A percentile compares a stretch with the other conserved stretches of the same genome.
phyloP scores from a whole-genome alignment of 2,113 vertebrate species.

The Atrichornis clamosus region DNA sequence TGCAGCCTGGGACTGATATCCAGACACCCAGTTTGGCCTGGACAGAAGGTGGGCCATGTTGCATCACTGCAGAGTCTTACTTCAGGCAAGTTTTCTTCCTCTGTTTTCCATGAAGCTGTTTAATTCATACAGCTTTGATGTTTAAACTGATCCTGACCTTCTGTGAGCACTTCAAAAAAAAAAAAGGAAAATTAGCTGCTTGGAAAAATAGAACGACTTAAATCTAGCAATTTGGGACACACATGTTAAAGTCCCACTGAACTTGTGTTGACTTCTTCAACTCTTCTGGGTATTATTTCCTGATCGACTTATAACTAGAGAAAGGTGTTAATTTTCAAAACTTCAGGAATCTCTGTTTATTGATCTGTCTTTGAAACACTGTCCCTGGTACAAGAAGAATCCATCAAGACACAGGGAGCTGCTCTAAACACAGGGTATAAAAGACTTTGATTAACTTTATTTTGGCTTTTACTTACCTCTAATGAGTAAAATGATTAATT shows the following conservation, averaged over 20 bases:
- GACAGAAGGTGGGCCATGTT: slow-evolving; percentile 67
- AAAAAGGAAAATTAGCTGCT: slow-evolving; percentile 83
- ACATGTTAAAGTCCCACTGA: slow-evolving; percentile 61
- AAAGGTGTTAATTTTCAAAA: slow-evolving; percentile 64
- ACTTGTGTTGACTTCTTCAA: slow-evolving; percentile 57
- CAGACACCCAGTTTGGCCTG: slow-evolving; percentile 50
- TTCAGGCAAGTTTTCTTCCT: slow-evolving; percentile 74
- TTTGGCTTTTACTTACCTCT: slow-evolving; percentile 47
- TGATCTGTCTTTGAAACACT: slow-evolving; percentile 50
- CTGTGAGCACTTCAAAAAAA: slow-evolving; percentile 80
- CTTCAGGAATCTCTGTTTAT: slow-evolving; percentile 51
- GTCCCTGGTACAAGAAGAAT: slow-evolving; percentile 34
- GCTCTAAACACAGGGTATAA: slow-evolving; percentile 1
- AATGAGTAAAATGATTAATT: slow-evolving; percentile 55
- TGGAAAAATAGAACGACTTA: slow-evolving; percentile 78
- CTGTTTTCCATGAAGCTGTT: slow-evolving; percentile 79
- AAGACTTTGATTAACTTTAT: slow-evolving; percentile 58
- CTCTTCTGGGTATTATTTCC: slow-evolving; percentile 33
- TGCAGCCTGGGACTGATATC: slow-evolving; percentile 65
- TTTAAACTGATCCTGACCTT: slow-evolving; percentile 82
- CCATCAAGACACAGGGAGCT: slow-evolving; percentile 27
- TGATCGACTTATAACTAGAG: slow-evolving; percentile 27
- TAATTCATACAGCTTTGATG: slow-evolving; percentile 87
- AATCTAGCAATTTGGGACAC: slow-evolving; percentile 68
- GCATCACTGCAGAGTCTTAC: slow-evolving; percentile 69